Evolutionary conservation across 92 coral and sea anemone species (phyloP).

Genomic region (Bergia puertoricense): DNA sequence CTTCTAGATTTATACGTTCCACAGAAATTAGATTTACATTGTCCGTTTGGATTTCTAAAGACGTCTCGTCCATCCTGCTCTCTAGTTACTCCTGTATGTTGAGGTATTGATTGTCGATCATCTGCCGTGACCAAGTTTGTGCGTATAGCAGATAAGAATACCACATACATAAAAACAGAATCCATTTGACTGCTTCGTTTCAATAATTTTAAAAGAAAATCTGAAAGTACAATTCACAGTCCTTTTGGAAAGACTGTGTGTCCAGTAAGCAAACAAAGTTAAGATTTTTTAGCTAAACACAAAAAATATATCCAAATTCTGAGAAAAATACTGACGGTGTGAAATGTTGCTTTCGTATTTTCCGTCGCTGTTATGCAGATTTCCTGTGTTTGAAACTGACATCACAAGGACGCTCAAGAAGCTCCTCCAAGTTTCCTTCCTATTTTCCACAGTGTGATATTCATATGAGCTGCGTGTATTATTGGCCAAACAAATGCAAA

Average conservation of each 20-base stretch:
- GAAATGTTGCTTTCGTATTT: too few species aligned
- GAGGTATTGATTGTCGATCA: not conserved
- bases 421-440: not conserved
- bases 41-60: slow-evolving; percentile 4
- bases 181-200: not conserved
- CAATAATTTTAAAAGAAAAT: not conserved
- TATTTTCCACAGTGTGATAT: not conserved
- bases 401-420: not conserved
- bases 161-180: not conserved
- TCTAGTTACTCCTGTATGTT: not conserved
- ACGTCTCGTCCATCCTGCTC: not conserved
- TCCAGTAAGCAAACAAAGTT: not conserved
- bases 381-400: not conserved
- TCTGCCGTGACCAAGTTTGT: not conserved
- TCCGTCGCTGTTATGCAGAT: not conserved
- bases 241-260: not conserved
- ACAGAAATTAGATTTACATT: slow-evolving; percentile 18
- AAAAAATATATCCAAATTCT: not conserved
- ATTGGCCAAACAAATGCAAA: not conserved
- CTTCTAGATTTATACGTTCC: not conserved
- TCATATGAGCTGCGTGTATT: not conserved
- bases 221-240: too few species aligned
- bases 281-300: not conserved
- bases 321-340: not conserved
- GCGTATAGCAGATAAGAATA: not conserved